These are phyloP conservation scores for Parauchenoglanis ngamensis DNA, from an alignment of 2,797 vertebrate species.

Conservation along the genomic window DNA sequence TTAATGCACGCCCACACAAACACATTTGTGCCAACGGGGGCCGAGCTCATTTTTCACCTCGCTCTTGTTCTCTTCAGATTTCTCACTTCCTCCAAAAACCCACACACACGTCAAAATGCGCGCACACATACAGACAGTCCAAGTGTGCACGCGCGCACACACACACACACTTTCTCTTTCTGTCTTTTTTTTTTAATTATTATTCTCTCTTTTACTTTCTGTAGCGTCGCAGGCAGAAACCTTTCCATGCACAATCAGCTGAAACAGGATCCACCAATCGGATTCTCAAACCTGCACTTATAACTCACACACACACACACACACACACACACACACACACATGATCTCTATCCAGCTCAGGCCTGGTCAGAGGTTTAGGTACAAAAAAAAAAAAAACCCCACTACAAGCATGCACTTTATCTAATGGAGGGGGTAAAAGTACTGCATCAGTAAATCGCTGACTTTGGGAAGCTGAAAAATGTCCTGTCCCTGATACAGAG, in stretches of 20 bases:
- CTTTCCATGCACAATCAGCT: conserved; percentile 75
- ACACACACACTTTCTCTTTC: conserved; percentile 20
- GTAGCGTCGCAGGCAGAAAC: conserved; percentile 38
- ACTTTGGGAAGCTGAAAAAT: conserved; percentile 47
- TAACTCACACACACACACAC: conserved; percentile 33
- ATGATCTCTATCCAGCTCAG: conserved; percentile 74
- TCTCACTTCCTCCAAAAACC: conserved; percentile 61
- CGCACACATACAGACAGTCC: conserved; percentile 48
- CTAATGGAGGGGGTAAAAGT: conserved; percentile 52
- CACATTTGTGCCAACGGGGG: conserved; percentile 79
- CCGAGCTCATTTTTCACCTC: conserved; percentile 75
- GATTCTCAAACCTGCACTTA: conserved; percentile 72
- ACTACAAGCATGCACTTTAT: conserved; percentile 62
- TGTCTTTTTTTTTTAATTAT: background rate
- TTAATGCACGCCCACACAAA: conserved; percentile 84
- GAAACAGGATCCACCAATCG: conserved; percentile 75
- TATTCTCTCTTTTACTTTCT: background rate
- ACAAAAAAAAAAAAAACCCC: conserved; percentile 6
- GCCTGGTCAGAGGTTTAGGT: conserved; percentile 63
- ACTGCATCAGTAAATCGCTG: conserved; percentile 45
- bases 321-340: background rate
- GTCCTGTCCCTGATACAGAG: conserved; percentile 28
- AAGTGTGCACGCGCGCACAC: conserved; percentile 44
- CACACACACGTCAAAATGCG: conserved; percentile 60
- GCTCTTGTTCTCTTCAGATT: conserved; percentile 55